These are phyloP conservation scores for Timema podura DNA, from an alignment of 2,888 invertebrate species.

Conservation along the genomic window DNA sequence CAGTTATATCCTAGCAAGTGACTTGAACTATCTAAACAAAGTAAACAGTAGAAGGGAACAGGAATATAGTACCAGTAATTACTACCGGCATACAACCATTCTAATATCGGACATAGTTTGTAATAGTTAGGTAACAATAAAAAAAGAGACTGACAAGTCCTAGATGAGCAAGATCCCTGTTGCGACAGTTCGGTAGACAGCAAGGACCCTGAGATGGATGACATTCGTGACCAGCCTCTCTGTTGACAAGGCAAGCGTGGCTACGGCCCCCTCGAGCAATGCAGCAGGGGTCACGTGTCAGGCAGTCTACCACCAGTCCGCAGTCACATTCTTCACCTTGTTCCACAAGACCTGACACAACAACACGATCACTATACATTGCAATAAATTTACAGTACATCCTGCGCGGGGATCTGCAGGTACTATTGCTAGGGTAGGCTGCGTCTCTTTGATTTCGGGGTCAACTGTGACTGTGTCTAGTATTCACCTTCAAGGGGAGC, in stretches of 20 bases:
- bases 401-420: too few relatives aligned
- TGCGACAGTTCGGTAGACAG: slow-evolving; percentile 47
- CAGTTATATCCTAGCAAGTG: slow-evolving; percentile 13
- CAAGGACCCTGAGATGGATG: slow-evolving; percentile 55
- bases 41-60: not conserved
- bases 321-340: slow-evolving; percentile 68
- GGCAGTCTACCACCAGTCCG: slow-evolving; percentile 53
- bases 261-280: slow-evolving; percentile 49
- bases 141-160: slow-evolving; percentile 46
- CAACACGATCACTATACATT: not conserved
- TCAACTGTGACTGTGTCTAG: too few relatives aligned
- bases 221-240: slow-evolving; percentile 44
- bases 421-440: too few relatives aligned
- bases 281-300: slow-evolving; percentile 49
- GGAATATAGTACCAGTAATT: too few relatives aligned
- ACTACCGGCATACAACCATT: too few relatives aligned
- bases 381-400: too few relatives aligned
- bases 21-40: slow-evolving; percentile 34
- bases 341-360: slow-evolving; percentile 56
- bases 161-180: slow-evolving; percentile 43
- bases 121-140: too few relatives aligned
- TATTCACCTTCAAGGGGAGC: too few relatives aligned
- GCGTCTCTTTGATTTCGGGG: too few relatives aligned
- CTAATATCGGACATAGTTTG: too few relatives aligned
- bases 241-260: slow-evolving; percentile 48